Evolutionary conservation across 2,888 invertebrate species (phyloP).

Genomic region (Mythimna albipuncta): DNA sequence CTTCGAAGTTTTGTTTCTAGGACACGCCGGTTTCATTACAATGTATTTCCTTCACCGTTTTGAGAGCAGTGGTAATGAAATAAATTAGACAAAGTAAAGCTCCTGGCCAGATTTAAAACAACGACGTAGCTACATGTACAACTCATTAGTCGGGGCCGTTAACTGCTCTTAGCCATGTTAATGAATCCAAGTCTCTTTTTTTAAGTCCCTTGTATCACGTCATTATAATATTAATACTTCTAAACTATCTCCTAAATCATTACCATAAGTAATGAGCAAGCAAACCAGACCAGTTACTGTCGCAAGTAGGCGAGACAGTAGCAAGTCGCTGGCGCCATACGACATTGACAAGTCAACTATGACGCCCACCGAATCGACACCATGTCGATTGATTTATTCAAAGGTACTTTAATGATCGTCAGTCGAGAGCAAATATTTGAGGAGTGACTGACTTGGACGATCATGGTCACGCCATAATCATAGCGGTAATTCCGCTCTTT

Average conservation of each 20-base stretch:
- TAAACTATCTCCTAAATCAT: slow-evolving; percentile 22
- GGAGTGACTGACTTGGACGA: too few species aligned
- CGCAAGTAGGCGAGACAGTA: slow-evolving; percentile 54
- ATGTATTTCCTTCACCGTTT: too few species aligned
- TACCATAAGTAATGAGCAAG: slow-evolving; percentile 24
- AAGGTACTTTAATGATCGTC: not conserved
- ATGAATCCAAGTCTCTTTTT: not conserved
- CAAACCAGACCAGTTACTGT: slow-evolving; percentile 48
- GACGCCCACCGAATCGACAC: slow-evolving; percentile 58
- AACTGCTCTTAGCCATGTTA: not conserved
- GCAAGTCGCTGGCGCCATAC: slow-evolving; percentile 55
- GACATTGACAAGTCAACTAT: slow-evolving; percentile 65
- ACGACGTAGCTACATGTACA: too few species aligned
- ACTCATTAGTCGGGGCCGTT: too few species aligned
- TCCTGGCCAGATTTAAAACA: too few species aligned
- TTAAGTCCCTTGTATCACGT: not conserved
- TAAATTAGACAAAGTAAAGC: too few species aligned
- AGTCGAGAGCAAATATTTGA: not conserved
- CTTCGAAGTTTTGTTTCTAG: too few species aligned
- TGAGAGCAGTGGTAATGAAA: too few species aligned
- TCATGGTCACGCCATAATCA: too few species aligned
- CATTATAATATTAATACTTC: not conserved
- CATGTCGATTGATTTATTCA: slow-evolving; percentile 29
- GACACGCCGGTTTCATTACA: too few species aligned
- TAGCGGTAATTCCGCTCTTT: too few species aligned